A percentile compares a stretch with the other conserved stretches of the same genome.
phyloP scores from a whole-genome alignment of 2,888 invertebrate species.

The Chloroclysta siterata region DNA sequence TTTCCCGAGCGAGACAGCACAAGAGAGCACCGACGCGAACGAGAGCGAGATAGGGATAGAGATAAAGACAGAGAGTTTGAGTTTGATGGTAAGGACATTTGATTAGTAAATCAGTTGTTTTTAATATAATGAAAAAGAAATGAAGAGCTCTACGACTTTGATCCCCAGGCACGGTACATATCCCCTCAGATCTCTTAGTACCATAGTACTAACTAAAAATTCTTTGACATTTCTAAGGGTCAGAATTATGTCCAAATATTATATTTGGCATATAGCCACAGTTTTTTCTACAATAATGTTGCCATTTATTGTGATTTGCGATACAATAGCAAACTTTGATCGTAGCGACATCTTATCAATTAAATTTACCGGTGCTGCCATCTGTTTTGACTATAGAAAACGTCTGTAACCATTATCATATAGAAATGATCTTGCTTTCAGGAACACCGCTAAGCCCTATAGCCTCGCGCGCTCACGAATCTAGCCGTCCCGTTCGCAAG shows the following conservation, averaged over 20 bases:
- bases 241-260: no score
- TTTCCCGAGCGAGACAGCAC: constrained; percentile 67
- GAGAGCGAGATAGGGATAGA: constrained; percentile 60
- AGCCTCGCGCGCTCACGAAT: constrained; percentile 60
- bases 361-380: constrained; percentile 3
- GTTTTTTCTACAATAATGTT: no score
- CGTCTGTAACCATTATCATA: not conserved
- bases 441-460: constrained; percentile 71
- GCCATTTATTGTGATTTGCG: no score
- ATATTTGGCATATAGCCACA: no score
- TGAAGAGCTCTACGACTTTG: no score
- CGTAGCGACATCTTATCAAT: no score
- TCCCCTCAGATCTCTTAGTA: no score
- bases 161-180: no score
- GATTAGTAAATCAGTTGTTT: not conserved
- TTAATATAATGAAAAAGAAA: no score
- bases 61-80: constrained; percentile 61
- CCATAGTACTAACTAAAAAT: no score
- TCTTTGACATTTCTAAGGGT: no score
- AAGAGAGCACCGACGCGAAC: constrained; percentile 74
- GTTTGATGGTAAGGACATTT: constrained; percentile 63
- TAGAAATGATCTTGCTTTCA: constrained; percentile 38
- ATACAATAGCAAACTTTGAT: not conserved
- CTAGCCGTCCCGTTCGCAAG: constrained; percentile 70
- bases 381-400: constrained; percentile 1